phyloP scores from a whole-genome alignment of 2,888 invertebrate genomes.

The Parnassius mnemosyne region DNA sequence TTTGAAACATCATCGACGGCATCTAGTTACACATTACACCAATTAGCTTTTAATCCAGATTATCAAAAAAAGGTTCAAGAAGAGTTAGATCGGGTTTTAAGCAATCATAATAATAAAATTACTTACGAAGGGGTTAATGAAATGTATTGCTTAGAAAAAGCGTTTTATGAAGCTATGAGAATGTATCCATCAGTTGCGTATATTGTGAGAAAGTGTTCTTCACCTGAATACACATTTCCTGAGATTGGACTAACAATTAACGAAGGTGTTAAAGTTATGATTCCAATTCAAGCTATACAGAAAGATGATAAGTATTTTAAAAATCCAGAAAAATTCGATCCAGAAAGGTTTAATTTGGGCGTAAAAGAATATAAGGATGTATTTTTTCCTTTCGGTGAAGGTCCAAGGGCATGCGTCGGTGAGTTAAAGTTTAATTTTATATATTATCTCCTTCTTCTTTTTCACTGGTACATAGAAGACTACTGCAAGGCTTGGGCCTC shows the following conservation, averaged over 20 bases:
- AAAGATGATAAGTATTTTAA: conserved; percentile 63
- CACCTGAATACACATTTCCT: conserved; percentile 62
- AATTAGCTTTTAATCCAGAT: conserved; percentile 68
- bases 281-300: conserved; percentile 65
- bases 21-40: conserved; percentile 71
- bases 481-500: too few relatives aligned
- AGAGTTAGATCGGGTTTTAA: conserved; percentile 64
- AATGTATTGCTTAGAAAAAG: conserved; percentile 65
- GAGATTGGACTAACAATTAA: conserved; percentile 60
- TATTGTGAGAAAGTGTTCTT: conserved; percentile 58
- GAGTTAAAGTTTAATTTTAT: conserved; percentile 33
- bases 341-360: conserved; percentile 58
- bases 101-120: conserved; percentile 33
- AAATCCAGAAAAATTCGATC: conserved; percentile 58
- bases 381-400: conserved; percentile 68
- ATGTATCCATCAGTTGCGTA: conserved; percentile 67
- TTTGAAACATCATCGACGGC: conserved; percentile 77
- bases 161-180: conserved; percentile 65
- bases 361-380: conserved; percentile 46
- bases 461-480: too few relatives aligned
- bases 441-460: not conserved
- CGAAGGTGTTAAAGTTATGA: conserved; percentile 53
- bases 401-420: conserved; percentile 70
- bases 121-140: conserved; percentile 58
- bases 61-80: conserved; percentile 64